Conservation (phyloP, 2,797 vertebrate genomes). For the Pristis pectinata region DNA sequence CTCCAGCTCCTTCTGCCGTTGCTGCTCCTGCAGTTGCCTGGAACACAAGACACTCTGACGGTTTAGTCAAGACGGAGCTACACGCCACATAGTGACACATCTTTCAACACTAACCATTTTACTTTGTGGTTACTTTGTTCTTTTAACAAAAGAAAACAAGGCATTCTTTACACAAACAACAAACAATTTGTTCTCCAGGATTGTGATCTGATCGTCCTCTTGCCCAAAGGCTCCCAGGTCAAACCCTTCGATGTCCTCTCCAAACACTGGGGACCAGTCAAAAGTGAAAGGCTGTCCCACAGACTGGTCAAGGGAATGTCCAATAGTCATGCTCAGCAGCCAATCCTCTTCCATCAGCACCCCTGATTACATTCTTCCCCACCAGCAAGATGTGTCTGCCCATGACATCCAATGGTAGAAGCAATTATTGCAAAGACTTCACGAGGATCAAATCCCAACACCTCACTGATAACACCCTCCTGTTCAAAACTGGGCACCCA, state of each 20-base stretch:
- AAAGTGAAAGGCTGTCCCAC: neutral
- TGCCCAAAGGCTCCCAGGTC: neutral
- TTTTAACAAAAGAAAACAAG: neutral
- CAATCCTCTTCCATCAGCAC: neutral
- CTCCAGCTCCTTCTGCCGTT: conserved; percentile 70
- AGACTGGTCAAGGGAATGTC: neutral
- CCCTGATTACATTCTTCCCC: neutral
- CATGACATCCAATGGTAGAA: neutral
- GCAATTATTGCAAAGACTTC: neutral
- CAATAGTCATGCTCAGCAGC: neutral
- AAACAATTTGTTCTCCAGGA: neutral
- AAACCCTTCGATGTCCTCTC: neutral
- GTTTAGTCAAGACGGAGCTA: neutral
- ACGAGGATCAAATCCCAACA: neutral
- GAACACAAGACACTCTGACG: conserved; percentile 38
- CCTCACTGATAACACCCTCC: neutral
- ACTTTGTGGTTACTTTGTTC: neutral
- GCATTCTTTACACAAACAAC: neutral
- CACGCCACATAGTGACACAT: neutral
- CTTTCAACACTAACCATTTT: neutral
- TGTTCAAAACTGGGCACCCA: neutral
- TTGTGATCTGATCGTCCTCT: neutral
- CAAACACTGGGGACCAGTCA: neutral
- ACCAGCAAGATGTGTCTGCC: neutral
- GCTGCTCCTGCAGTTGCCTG: conserved; percentile 78